Percentiles rank a stretch among this genome's conserved stretches.
These are phyloP conservation scores for Yponomeuta cagnagella DNA, from an alignment of 2,888 invertebrate species.

Conservation along the genomic window DNA sequence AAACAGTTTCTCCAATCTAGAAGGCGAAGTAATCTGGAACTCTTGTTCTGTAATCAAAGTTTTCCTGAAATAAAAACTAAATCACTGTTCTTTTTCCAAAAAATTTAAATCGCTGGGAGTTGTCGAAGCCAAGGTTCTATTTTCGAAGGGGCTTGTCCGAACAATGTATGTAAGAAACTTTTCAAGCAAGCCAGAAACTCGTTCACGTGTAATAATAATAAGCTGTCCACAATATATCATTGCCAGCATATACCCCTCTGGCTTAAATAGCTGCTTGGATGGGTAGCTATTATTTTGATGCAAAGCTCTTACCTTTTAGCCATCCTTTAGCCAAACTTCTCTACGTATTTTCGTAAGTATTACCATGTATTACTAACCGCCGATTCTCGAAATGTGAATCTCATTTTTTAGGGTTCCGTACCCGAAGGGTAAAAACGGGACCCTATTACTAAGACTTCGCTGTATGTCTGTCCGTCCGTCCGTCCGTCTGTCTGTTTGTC, in stretches of 20 bases:
- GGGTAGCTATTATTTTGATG: no score
- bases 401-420: no score
- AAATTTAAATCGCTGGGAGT: neutral
- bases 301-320: no score
- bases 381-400: no score
- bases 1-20: neutral
- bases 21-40: neutral
- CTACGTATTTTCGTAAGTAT: no score
- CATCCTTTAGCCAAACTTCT: no score
- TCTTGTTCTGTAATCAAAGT: neutral
- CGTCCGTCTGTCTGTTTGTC: no score
- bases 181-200: neutral
- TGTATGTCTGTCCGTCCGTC: no score
- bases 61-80: neutral
- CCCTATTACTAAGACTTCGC: no score
- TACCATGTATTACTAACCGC: no score
- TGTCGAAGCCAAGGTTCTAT: neutral
- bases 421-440: no score
- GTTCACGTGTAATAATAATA: conserved; percentile 7
- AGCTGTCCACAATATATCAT: conserved; percentile 9
- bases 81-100: neutral
- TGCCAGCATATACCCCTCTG: neutral
- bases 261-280: no score
- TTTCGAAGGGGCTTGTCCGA: neutral
- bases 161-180: neutral